Base-by-base conservation (phyloP, 2,113 vertebrate species). In the Toxotes chatareus region DNA sequence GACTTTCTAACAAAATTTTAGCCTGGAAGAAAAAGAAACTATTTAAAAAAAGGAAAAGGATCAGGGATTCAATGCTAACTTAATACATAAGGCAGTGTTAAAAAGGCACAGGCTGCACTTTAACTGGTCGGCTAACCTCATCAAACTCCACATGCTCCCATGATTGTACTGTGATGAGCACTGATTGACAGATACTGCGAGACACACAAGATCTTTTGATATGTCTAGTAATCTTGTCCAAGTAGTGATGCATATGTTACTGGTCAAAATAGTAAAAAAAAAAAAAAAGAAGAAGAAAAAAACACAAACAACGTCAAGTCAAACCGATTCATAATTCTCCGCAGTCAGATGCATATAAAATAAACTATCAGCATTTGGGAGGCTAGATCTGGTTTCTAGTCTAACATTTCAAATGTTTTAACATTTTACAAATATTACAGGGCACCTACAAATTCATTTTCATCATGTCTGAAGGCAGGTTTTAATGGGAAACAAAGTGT, bases 41-140 rank as follows among this genome's bases (percentile, higher is more conserved):
- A 69, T 3, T 23, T 69, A 57, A n/a, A 75, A 53, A n/a, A 73
- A 21, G 31, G 63, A 66, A 44, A 80, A 66, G 40, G 6, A 1
- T 86, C 46, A 49, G 19, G 49, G 46, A 73, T 86, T 82, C 23
- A 77, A 73, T 80, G 59, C n/a, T 44, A 77, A 87, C 32, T 47
- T 59, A 47, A 56, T 76, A 82, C 34, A 74, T 86, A 91, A 91
- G 91, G 88, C 91, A 90, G 77, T 82, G 60, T 88, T 87, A 73
- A 73, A 88, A 92, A 93, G 91, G 92, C 92, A 93, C 91, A 66
- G 68, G 64, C 32, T 85, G 70, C 66, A 66, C 44, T 75, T 79
- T 0, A 76, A 82, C 51, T 44, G 56, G 0, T 53, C 14, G 4
- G 10, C 23, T 46, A 21, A 70, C 27, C 34, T 38, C 64, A 19